Evolutionary conservation across 2,113 vertebrate species (phyloP), one percentile per base, ranked within the genome.

Genomic region (Beaufortia kweichowensis): DNA sequence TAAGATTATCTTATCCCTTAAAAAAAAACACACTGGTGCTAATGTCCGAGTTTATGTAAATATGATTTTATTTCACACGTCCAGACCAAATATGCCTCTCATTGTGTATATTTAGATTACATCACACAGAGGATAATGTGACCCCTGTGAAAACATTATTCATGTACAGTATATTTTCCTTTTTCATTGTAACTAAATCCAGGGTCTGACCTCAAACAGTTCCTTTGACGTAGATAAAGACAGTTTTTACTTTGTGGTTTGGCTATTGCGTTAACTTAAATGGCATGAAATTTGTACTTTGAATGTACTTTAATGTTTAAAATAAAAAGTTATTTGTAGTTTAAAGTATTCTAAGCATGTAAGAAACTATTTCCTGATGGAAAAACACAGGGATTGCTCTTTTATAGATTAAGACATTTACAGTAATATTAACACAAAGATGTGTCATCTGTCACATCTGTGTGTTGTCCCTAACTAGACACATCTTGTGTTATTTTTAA

Each of bases 191-290:
- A 70, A 56, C 33, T 2, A 1, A 11, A 68, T 43, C 39, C 3
- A 10, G 60, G 41, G 24, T 66, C 67, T 56, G 48, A 35, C 29
- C 29, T 56, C 31, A 56, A 15, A 3, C 15, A 17, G 17, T 70
- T 70, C 21, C 50, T 56, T 70, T 70, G 29, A 70, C 21, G 31
- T 53, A 24, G 26, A 26, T n/a, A 69, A 68, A 69, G 28, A 15
- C 7, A 4, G 9, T 46, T 26, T 65, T 66, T 26, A 35, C 48
- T 56, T 19, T 56, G 48, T 70, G 67, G 28, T 53, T 68, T 53
- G 46, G 50, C 26, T 68, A 31, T 70, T 56, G 39, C 35, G n/a
- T 70, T 56, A 17, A 33, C 31, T 19, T 4, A 70, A 56, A 70
- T 56, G n/a, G 10, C 65, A 21, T 21, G 65, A 43, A 68, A 53